Evolutionary conservation across 2,888 invertebrate species (phyloP).

Genomic region (Drosophila picticornis): DNA sequence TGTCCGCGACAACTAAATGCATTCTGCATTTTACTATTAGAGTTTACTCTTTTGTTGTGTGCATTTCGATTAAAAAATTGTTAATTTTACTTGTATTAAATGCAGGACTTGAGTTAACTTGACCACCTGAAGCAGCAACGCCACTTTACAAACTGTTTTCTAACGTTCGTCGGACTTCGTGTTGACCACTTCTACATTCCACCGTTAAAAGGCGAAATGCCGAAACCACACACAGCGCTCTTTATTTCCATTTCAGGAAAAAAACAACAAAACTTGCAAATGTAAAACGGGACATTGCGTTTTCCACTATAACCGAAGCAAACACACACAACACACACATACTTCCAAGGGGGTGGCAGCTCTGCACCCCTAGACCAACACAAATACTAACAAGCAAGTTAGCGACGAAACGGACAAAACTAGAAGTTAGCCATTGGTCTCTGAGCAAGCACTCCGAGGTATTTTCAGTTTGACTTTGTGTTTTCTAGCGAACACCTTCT

Average conservation of each 20-base stretch:
- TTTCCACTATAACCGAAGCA: slow-evolving; percentile 51
- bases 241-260: slow-evolving; percentile 63
- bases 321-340: slow-evolving; percentile 10
- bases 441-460: slow-evolving; percentile 20
- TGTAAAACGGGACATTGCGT: slow-evolving; percentile 75
- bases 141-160: slow-evolving; percentile 59
- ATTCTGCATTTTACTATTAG: slow-evolving; percentile 58
- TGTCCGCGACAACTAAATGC: slow-evolving; percentile 36
- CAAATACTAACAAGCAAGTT: slow-evolving; percentile 8
- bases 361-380: slow-evolving; percentile 15
- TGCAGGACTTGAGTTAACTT: background rate
- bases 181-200: slow-evolving; percentile 42
- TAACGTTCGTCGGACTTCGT: slow-evolving; percentile 31
- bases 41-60: background rate
- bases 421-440: slow-evolving; percentile 54
- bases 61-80: slow-evolving; percentile 28
- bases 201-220: slow-evolving; percentile 27
- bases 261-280: slow-evolving; percentile 65
- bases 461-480: slow-evolving; percentile 35
- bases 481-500: slow-evolving; percentile 30
- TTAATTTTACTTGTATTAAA: slow-evolving; percentile 13
- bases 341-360: slow-evolving; percentile 7
- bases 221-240: slow-evolving; percentile 27
- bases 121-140: slow-evolving; percentile 52
- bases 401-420: slow-evolving; percentile 22